Evolutionary conservation across 2,113 vertebrate species (phyloP).

Genomic region (Varanus komodoensis): DNA sequence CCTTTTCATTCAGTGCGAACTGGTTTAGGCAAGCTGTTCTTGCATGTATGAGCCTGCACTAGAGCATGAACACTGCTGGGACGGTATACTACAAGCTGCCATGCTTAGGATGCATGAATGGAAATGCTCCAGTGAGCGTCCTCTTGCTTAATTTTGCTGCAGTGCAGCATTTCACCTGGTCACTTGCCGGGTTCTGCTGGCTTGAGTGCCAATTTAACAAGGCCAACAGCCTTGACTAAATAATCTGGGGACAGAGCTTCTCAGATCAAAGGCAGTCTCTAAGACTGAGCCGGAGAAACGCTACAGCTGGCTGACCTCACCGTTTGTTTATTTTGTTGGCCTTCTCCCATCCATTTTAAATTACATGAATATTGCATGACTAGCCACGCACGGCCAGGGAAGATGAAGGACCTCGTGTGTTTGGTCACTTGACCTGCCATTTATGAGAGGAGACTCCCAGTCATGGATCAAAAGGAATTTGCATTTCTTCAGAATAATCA

Average conservation of each 20-base stretch:
- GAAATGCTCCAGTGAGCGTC: neutral
- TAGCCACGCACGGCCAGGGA: slow-evolving; percentile 28
- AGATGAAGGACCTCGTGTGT: slow-evolving; percentile 69
- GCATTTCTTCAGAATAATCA: slow-evolving; percentile 47
- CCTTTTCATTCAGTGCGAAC: slow-evolving; percentile 35
- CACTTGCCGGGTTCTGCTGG: slow-evolving; percentile 23
- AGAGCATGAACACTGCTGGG: neutral
- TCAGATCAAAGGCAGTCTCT: slow-evolving; percentile 55
- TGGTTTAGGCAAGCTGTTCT: slow-evolving; percentile 24
- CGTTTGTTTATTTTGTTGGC: slow-evolving; percentile 46
- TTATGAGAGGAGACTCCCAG: slow-evolving; percentile 58
- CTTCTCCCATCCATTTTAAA: slow-evolving; percentile 51
- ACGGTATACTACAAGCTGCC: neutral
- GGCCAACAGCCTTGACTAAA: slow-evolving; percentile 54
- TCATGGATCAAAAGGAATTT: slow-evolving; percentile 41
- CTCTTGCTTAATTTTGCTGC: neutral
- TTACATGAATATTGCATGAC: slow-evolving; percentile 66
- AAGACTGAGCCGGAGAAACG: neutral
- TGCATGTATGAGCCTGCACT: neutral
- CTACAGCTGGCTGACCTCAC: slow-evolving; percentile 45
- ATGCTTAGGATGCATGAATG: neutral
- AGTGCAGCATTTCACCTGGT: neutral
- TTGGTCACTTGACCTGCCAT: slow-evolving; percentile 61
- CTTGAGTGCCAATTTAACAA: slow-evolving; percentile 62
- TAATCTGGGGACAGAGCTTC: slow-evolving; percentile 60